Conservation (phyloP, 2,113 vertebrate genomes). For the Laticauda laticaudata region DNA sequence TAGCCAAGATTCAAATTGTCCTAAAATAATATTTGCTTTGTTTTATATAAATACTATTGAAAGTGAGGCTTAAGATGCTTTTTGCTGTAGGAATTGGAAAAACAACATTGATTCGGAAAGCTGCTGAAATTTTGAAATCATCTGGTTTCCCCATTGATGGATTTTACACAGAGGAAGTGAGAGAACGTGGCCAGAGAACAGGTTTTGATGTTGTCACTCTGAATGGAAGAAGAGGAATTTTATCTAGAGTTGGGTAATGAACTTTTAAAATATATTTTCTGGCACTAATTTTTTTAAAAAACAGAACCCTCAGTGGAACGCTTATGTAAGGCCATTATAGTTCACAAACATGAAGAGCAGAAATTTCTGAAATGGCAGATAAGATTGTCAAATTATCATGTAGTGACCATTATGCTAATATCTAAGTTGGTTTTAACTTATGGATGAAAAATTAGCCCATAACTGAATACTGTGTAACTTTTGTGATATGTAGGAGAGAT, state of each 20-base stretch:
- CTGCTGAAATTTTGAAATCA: constrained; percentile 75
- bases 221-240: constrained; percentile 79
- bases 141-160: constrained; percentile 77
- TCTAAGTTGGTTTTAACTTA: no score
- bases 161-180: constrained; percentile 97
- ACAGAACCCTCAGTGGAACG: not conserved
- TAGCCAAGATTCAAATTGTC: not conserved
- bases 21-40: not conserved
- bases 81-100: constrained; percentile 87
- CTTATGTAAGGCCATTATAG: not conserved
- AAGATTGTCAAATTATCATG: not conserved
- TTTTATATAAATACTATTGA: not conserved
- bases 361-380: not conserved
- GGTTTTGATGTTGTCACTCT: constrained; percentile 96
- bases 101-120: constrained; percentile 91
- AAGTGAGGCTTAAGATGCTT: not conserved
- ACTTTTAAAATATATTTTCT: constrained; percentile 20
- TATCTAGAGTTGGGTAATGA: constrained; percentile 88
- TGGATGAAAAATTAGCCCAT: not conserved
- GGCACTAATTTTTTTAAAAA: not conserved
- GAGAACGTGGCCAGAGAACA: constrained; percentile 81
- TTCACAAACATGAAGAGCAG: not conserved
- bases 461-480: not conserved
- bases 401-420: not conserved
- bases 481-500: not conserved